Evolutionary conservation across 2,113 vertebrate species (phyloP).

Genomic region (Xenopus borealis): DNA sequence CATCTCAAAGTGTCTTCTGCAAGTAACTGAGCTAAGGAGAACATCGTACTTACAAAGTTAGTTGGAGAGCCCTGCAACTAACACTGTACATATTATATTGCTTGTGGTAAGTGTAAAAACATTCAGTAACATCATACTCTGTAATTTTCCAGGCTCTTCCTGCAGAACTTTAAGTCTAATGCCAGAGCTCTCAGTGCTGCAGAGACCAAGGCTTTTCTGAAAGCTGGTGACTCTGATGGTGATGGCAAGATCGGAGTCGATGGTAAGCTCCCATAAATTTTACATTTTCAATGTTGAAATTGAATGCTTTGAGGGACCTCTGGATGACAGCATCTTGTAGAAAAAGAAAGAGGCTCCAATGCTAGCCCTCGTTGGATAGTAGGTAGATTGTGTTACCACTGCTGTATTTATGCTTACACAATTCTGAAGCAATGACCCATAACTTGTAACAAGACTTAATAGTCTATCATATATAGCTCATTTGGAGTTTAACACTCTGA

Average conservation of each 20-base stretch:
- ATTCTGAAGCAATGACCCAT: conserved; percentile 49
- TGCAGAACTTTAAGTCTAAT: conserved; percentile 68
- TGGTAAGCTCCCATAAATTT: conserved; percentile 49
- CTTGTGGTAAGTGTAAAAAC: not conserved
- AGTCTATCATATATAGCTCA: conserved; percentile 41
- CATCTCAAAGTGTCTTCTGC: no score
- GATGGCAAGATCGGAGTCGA: conserved; percentile 77
- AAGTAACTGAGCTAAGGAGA: not conserved
- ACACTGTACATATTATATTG: not conserved
- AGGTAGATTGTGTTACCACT: not conserved
- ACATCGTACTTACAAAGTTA: not conserved
- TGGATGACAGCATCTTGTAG: not conserved
- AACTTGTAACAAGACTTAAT: conserved; percentile 30
- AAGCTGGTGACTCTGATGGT: conserved; percentile 70
- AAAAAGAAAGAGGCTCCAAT: conserved; percentile 38
- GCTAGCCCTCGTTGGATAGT: conserved; percentile 51
- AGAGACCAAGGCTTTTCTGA: conserved; percentile 68
- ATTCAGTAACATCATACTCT: not conserved
- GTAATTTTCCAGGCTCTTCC: conserved; percentile 64
- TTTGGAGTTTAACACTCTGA: not conserved
- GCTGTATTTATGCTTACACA: conserved; percentile 46
- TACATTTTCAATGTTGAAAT: not conserved
- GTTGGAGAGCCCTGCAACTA: not conserved
- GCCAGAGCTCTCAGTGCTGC: conserved; percentile 68
- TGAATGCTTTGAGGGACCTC: not conserved